Percentiles rank a stretch among this genome's conserved stretches.
Evolutionary conservation across 2,888 invertebrate species (phyloP).

Genomic region (Baronia brevicornis): DNA sequence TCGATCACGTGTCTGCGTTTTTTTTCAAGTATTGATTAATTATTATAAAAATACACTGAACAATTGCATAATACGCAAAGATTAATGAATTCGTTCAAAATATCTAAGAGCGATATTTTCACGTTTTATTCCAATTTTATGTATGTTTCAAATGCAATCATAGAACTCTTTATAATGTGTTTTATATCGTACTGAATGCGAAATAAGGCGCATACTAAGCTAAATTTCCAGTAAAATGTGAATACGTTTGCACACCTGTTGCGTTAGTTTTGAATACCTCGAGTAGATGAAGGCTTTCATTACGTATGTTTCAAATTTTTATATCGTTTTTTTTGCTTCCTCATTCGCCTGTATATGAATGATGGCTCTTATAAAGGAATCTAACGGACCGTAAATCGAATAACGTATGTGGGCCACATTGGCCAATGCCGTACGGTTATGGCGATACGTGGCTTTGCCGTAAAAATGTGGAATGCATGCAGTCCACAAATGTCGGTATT

Average conservation of each 20-base stretch:
- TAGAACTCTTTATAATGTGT: too few species aligned
- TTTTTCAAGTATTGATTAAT: conserved; percentile 20
- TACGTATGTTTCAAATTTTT: conserved; percentile 10
- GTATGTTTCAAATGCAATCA: too few species aligned
- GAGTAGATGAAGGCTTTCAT: conserved; percentile 5
- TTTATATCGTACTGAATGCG: conserved; percentile 21
- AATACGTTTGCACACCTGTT: conserved; percentile 39
- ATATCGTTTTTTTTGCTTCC: conserved; percentile 8
- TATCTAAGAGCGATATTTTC: too few species aligned
- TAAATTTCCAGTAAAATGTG: conserved; percentile 32
- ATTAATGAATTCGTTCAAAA: background rate
- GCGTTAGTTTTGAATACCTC: conserved; percentile 22
- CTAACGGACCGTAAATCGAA: conserved; percentile 57
- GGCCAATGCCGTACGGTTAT: conserved; percentile 53
- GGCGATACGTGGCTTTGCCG: conserved; percentile 44
- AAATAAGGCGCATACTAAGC: conserved; percentile 21
- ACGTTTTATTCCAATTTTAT: too few species aligned
- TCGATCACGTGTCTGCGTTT: conserved; percentile 46
- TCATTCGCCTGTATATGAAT: conserved; percentile 26
- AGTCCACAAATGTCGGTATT: conserved; percentile 46
- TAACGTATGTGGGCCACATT: conserved; percentile 56
- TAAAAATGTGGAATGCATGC: conserved; percentile 48
- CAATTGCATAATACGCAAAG: too few species aligned
- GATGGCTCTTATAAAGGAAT: conserved; percentile 36
- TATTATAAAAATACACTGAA: too few species aligned